These are phyloP conservation scores for Drosophila triauraria DNA, from an alignment of 1,140 invertebrate species.

Conservation along the genomic window DNA sequence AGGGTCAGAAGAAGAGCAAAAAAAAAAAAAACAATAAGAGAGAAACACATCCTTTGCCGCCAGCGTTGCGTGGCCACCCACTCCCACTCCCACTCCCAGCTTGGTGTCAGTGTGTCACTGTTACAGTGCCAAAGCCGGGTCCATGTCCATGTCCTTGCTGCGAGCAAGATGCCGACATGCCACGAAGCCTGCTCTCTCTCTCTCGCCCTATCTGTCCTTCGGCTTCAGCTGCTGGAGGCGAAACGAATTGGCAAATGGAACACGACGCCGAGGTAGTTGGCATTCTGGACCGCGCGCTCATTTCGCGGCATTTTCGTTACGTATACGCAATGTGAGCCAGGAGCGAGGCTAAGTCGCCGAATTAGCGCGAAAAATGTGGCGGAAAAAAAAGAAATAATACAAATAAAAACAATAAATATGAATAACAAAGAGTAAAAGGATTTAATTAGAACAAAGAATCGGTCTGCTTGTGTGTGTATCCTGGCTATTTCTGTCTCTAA, in stretches of 20 bases:
- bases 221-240: conserved; percentile 24
- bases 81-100: too few relatives aligned
- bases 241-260: conserved; percentile 58
- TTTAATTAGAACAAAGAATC: conserved; percentile 1
- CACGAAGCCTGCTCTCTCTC: conserved; percentile 33
- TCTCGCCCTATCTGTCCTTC: background rate
- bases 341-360: background rate
- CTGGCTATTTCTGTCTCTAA: background rate
- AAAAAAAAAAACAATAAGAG: background rate
- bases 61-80: background rate
- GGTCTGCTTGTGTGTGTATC: background rate
- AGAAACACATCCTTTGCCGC: background rate
- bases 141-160: conserved; percentile 36
- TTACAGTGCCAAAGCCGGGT: conserved; percentile 56
- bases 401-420: background rate
- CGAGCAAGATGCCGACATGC: conserved; percentile 43
- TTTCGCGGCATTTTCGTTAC: conserved; percentile 58
- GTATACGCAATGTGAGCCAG: conserved; percentile 50
- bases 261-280: conserved; percentile 34
- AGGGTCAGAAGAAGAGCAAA: background rate
- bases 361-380: conserved; percentile 11
- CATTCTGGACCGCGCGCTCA: conserved; percentile 34
- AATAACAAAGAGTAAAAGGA: background rate
- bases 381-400: background rate
- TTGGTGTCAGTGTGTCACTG: conserved; percentile 55